Conservation (phyloP, 2,113 vertebrate genomes). For the Oreochromis spilurus region DNA sequence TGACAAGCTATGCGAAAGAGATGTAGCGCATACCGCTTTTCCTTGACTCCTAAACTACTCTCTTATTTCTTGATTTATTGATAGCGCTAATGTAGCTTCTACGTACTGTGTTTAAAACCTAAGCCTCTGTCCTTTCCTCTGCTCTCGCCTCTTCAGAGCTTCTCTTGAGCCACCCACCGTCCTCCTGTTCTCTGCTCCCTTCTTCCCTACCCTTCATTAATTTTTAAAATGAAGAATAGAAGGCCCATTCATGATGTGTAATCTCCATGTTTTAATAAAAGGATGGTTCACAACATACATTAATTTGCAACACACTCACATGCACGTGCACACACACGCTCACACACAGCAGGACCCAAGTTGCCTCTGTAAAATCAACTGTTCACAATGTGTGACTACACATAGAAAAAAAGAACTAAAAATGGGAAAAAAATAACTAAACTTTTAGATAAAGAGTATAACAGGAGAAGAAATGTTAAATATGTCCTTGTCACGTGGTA, state of each 20-base stretch:
- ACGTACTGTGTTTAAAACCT: constrained; percentile 7
- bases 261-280: constrained; percentile 55
- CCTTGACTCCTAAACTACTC: not conserved
- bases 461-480: not conserved
- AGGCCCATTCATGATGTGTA: constrained; percentile 33
- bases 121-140: not conserved
- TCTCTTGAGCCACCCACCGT: not conserved
- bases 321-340: not conserved
- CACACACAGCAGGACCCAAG: not conserved
- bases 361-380: not conserved
- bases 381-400: not conserved
- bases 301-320: not conserved
- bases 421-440: accelerated
- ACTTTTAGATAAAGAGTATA: not conserved
- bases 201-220: not conserved
- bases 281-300: constrained; percentile 15
- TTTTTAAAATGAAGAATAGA: constrained; percentile 36
- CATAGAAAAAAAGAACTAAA: not conserved
- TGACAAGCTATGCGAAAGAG: not conserved
- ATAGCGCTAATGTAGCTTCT: constrained; percentile 22
- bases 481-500: not conserved
- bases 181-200: not conserved
- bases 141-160: not conserved
- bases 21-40: not conserved
- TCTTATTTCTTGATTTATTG: constrained; percentile 29